These are phyloP conservation scores for Peromyscus californicus DNA, from an alignment of 2,113 vertebrate genomes.

Conservation along the genomic window DNA sequence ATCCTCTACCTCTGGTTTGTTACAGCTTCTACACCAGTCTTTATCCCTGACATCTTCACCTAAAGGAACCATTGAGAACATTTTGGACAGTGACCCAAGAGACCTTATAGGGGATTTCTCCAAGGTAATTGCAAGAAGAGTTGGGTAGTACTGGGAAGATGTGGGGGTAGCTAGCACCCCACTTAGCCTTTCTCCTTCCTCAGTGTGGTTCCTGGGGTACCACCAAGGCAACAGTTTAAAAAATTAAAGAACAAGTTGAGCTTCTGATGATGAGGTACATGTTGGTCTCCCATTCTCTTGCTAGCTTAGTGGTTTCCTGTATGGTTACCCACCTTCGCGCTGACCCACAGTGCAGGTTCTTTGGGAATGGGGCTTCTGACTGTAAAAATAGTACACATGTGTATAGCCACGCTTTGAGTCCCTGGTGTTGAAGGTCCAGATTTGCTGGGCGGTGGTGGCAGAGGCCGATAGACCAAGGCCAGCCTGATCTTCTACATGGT, in stretches of 20 bases:
- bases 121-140: constrained; percentile 89
- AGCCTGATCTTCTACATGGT: neutral
- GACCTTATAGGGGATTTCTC: constrained; percentile 98
- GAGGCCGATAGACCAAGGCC: neutral
- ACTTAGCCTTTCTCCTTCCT: neutral
- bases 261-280: neutral
- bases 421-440: neutral
- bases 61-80: constrained; percentile 91
- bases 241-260: neutral
- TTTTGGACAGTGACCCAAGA: constrained; percentile 92
- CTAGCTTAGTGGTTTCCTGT: neutral
- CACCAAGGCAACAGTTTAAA: neutral
- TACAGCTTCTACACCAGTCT: constrained; percentile 83
- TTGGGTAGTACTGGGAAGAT: neutral
- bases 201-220: neutral
- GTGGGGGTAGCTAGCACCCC: neutral
- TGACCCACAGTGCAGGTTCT: neutral
- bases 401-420: neutral
- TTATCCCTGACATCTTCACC: constrained; percentile 89
- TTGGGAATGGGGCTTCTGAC: neutral
- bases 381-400: neutral
- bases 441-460: neutral
- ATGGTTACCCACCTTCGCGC: neutral
- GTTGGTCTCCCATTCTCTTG: neutral
- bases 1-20: constrained; percentile 52